Conservation (phyloP, 2,797 vertebrate genomes). For the Syncerus caffer region DNA sequence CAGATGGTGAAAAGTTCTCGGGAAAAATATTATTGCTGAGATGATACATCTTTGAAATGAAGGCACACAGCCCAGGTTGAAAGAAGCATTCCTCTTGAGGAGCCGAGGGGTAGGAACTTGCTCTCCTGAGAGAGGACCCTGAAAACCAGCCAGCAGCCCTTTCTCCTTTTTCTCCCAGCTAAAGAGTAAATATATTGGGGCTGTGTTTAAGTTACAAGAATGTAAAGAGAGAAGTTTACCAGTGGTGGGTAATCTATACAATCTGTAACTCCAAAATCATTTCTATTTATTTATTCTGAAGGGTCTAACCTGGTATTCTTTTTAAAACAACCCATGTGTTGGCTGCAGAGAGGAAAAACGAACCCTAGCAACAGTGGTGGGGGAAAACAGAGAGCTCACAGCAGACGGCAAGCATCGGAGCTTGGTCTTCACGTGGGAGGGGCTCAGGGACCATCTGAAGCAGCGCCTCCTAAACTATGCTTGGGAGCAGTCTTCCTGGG, state of each 20-base stretch:
- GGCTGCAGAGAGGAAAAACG: not conserved
- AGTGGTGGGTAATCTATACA: constrained; percentile 50
- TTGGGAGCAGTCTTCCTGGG: no score
- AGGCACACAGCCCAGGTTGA: not conserved
- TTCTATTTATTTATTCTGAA: not conserved
- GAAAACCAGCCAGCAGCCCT: constrained; percentile 38
- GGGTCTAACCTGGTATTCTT: not conserved
- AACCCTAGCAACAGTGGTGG: rapidly evolving
- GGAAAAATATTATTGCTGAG: not conserved
- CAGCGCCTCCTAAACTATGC: rapidly evolving
- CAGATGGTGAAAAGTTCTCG: not conserved
- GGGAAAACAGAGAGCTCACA: not conserved
- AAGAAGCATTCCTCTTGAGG: constrained; percentile 22
- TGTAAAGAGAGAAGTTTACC: not conserved
- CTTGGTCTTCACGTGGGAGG: not conserved
- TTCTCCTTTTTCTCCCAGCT: not conserved
- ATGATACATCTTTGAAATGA: not conserved
- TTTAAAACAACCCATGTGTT: not conserved
- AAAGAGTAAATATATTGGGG: constrained; percentile 37
- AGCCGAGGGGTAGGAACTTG: constrained; percentile 55
- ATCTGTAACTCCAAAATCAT: constrained; percentile 16
- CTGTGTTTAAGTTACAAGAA: constrained; percentile 52
- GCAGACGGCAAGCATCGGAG: rapidly evolving
- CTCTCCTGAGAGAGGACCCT: constrained; percentile 50
- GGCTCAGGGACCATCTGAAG: not conserved